Base-by-base conservation (phyloP, 2,888 invertebrate species). In the Drosophila ustulata region DNA sequence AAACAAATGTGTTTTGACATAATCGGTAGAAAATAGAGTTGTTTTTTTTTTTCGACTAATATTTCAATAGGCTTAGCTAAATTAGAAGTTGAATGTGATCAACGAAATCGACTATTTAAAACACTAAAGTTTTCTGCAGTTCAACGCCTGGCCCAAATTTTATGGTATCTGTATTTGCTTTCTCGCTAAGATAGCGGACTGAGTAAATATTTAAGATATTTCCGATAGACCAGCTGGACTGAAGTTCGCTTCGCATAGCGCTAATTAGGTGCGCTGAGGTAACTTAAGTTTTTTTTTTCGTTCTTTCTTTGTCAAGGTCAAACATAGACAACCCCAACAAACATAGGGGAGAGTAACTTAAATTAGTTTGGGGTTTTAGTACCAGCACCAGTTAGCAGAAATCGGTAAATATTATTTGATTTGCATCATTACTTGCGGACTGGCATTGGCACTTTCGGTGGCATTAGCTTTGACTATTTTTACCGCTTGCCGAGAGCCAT, bases 401-500 rank as follows among this genome's bases (percentile, higher is more conserved):
- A 30, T 39, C 49, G 45, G 0, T 18, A n/a, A 39, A 26, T 61
- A 26, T 50, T 50, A 28, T 55, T n/a, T 37, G 37, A 50, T 30
- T 46, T 67, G 45, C 66, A 37, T 47, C 45, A 81, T 63, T 63
- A 84, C 82, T 75, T 84, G 70, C 34, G 69, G 73, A 67, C 58
- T 78, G 75, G 74, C 75, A 70, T 68, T 75, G 78, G 34, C 71
- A 56, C 46, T 68, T 56, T 57, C 84, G 71, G 63, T 87, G 26
- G 51, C 77, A 73, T 72, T 61, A 69, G 71, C 63, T 70, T 85
- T 82, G 71, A 83, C 70, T 66, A 83, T 88, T 80, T 83, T 91
- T 90, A 92, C 91, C 90, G 91, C 90, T 89, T 89, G 87, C 52
- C 88, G 85, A 59, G 91, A 91, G 63, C 91, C 91, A 82, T 91